phyloP scores from a whole-genome alignment of 2,888 invertebrate species.

The Eilema griseolum region DNA sequence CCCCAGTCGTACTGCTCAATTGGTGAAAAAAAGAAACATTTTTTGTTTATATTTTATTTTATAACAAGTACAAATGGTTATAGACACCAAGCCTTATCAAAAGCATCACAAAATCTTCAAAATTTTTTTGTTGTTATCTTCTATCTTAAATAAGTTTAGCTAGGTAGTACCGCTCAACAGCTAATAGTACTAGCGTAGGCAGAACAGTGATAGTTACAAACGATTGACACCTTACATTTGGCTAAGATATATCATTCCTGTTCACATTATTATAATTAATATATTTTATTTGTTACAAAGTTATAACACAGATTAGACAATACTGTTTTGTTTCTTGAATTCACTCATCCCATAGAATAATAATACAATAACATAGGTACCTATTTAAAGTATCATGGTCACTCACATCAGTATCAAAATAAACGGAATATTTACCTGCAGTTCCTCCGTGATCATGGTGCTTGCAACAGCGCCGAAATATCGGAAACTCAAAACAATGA shows the following conservation, averaged over 20 bases:
- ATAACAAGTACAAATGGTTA: constrained; percentile 41
- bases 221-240: neutral
- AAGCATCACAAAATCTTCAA: constrained; percentile 29
- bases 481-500: no score
- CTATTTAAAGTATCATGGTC: no score
- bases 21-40: neutral
- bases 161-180: no score
- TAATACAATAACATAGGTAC: neutral
- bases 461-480: no score
- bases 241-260: neutral
- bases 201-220: neutral
- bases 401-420: no score
- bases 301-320: neutral
- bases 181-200: no score
- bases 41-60: constrained; percentile 18
- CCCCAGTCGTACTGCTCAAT: no score
- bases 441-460: no score
- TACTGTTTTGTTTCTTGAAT: neutral
- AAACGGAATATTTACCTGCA: no score
- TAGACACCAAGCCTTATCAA: constrained; percentile 40
- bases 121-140: neutral
- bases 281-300: no score
- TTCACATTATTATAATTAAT: neutral
- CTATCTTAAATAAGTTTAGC: no score
- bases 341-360: neutral